Percentiles rank a stretch among this genome's conserved stretches.
Conservation (phyloP, 1,140 invertebrate species). For the Brachionus asplanchnoidis region DNA sequence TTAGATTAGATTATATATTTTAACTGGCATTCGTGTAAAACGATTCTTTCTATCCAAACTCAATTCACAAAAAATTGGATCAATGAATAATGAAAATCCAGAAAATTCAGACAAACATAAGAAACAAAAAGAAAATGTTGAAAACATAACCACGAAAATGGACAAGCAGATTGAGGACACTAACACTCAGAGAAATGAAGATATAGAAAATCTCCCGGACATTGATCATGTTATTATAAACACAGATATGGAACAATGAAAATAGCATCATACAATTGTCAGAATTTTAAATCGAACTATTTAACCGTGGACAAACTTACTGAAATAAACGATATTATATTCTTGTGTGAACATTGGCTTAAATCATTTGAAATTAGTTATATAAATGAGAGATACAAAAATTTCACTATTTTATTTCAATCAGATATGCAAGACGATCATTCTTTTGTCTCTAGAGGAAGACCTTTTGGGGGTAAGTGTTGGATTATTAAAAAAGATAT, state of each 20-base stretch:
- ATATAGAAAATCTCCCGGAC: neutral
- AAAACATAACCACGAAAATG: too few relatives aligned
- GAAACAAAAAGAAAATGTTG: neutral
- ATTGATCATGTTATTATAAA: neutral
- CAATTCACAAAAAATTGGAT: neutral
- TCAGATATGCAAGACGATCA: neutral
- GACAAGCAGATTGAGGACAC: neutral
- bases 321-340: neutral
- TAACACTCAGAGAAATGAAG: neutral
- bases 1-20: neutral
- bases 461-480: neutral
- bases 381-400: too few relatives aligned
- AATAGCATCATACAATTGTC: neutral
- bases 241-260: neutral
- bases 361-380: neutral
- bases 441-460: neutral
- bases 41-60: neutral
- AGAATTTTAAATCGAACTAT: constrained; percentile 1
- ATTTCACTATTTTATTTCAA: constrained; percentile 7
- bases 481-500: too few relatives aligned
- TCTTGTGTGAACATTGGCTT: neutral
- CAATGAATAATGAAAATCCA: neutral
- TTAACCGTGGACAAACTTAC: neutral
- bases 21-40: neutral
- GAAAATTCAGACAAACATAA: neutral